Percentiles rank a stretch among this genome's conserved stretches.
phyloP scores from a whole-genome alignment of 1,140 invertebrate genomes.

The Temnothorax longispinosus region DNA sequence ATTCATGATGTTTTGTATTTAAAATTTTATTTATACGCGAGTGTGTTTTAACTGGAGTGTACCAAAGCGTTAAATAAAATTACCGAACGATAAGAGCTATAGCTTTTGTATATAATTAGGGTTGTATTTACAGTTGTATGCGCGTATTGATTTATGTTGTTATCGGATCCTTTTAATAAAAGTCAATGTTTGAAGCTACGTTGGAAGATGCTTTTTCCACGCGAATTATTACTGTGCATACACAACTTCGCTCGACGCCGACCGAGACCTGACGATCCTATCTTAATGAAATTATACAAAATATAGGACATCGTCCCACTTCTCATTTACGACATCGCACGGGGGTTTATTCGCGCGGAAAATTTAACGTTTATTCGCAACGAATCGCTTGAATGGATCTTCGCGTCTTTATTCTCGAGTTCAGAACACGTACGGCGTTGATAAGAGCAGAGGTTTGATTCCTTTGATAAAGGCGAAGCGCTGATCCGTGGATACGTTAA shows the following conservation, averaged over 20 bases:
- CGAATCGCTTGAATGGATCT: slow-evolving; percentile 8
- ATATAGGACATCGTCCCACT: not conserved
- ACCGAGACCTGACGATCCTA: slow-evolving; percentile 4
- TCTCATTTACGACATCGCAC: slow-evolving; percentile 15
- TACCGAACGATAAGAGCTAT: slow-evolving; percentile 27
- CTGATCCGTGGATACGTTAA: not conserved
- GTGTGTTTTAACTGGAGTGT: slow-evolving; percentile 2
- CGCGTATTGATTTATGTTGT: slow-evolving; percentile 48
- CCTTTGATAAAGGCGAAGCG: not conserved
- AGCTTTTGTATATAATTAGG: slow-evolving; percentile 68
- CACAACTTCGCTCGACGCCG: not conserved
- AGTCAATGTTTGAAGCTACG: slow-evolving; percentile 56
- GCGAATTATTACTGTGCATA: slow-evolving; percentile 13
- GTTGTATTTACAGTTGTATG: slow-evolving; percentile 48
- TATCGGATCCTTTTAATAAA: slow-evolving; percentile 54
- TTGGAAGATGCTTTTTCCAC: slow-evolving; percentile 12
- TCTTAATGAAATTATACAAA: slow-evolving; percentile 35
- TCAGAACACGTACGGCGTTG: not conserved
- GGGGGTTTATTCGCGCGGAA: slow-evolving; percentile 23
- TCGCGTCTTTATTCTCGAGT: not conserved
- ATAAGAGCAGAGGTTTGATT: slow-evolving; percentile 10
- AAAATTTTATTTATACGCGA: not conserved
- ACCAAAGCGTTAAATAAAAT: not conserved
- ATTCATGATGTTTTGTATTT: not conserved
- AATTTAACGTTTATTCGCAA: not conserved